These are phyloP conservation scores for Thermophis baileyi DNA, from an alignment of 2,113 vertebrate genomes.

Conservation along the genomic window DNA sequence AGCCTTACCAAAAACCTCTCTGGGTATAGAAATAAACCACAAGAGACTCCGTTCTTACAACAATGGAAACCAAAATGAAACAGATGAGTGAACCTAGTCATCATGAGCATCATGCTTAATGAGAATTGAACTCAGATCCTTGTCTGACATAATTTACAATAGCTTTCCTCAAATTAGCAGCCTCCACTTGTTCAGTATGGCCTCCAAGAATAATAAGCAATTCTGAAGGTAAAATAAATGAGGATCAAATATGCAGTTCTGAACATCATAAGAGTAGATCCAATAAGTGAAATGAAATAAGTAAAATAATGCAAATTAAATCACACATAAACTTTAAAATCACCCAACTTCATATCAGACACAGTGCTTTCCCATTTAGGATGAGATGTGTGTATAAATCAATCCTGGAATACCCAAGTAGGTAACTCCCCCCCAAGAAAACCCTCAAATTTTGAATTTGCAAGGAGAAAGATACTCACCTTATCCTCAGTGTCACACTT, in stretches of 20 bases:
- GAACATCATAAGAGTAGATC: background rate
- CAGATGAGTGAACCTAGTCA: background rate
- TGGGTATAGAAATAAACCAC: background rate
- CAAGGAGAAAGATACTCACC: conserved; percentile 59
- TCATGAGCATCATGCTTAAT: background rate
- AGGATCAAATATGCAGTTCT: too few species aligned
- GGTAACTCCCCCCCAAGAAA: background rate
- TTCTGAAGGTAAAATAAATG: background rate
- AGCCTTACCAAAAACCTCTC: background rate
- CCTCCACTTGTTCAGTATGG: background rate
- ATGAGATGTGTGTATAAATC: background rate
- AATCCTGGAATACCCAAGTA: background rate
- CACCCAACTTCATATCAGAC: background rate
- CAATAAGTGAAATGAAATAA: background rate
- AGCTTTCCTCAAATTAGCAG: background rate
- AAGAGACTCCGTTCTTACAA: background rate
- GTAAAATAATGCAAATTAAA: background rate
- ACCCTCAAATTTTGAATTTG: background rate
- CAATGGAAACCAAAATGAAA: background rate
- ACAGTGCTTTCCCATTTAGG: background rate
- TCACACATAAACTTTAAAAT: background rate
- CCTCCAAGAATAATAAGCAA: background rate
- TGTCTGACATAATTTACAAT: background rate
- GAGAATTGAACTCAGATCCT: background rate
- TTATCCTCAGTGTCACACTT: conserved; percentile 70